These are phyloP conservation scores for Lathronympha strigana DNA, from an alignment of 2,888 invertebrate species.

Conservation along the genomic window DNA sequence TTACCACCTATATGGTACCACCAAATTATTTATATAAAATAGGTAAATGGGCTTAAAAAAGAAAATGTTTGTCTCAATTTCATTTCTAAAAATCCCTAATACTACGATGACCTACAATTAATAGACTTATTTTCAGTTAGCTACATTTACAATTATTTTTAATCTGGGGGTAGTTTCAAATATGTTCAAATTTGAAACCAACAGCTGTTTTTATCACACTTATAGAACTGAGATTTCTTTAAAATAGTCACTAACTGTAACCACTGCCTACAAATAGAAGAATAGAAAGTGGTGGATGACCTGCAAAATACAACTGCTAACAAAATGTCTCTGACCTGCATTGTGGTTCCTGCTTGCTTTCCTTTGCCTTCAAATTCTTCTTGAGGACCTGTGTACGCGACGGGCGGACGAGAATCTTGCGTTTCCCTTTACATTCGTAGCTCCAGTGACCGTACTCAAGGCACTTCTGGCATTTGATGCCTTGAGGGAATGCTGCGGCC, in stretches of 20 bases:
- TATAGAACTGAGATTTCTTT: not conserved
- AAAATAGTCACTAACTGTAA: not conserved
- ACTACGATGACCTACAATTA: not conserved
- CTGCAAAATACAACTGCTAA: slow-evolving; percentile 14
- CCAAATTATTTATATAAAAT: too few relatives aligned
- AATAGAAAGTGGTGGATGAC: slow-evolving; percentile 20
- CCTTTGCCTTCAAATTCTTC: slow-evolving; percentile 81
- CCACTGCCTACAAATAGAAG: slow-evolving; percentile 21
- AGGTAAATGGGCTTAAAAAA: too few relatives aligned
- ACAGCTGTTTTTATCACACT: not conserved
- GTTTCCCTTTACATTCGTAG: slow-evolving; percentile 95
- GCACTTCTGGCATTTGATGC: slow-evolving; percentile 95
- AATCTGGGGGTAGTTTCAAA: slow-evolving; percentile 13
- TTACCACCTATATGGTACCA: too few relatives aligned
- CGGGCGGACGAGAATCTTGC: slow-evolving; percentile 93
- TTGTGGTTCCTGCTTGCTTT: slow-evolving; percentile 64
- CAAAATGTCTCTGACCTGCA: slow-evolving; percentile 62
- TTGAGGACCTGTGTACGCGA: slow-evolving; percentile 93
- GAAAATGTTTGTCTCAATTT: too few relatives aligned
- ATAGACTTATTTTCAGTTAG: not conserved
- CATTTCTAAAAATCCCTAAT: not conserved
- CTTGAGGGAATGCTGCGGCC: slow-evolving; percentile 88
- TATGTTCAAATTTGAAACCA: not conserved
- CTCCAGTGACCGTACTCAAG: slow-evolving; percentile 97
- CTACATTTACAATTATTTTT: not conserved